phyloP scores from a whole-genome alignment of 2,113 vertebrate species.

The Elachura formosa region DNA sequence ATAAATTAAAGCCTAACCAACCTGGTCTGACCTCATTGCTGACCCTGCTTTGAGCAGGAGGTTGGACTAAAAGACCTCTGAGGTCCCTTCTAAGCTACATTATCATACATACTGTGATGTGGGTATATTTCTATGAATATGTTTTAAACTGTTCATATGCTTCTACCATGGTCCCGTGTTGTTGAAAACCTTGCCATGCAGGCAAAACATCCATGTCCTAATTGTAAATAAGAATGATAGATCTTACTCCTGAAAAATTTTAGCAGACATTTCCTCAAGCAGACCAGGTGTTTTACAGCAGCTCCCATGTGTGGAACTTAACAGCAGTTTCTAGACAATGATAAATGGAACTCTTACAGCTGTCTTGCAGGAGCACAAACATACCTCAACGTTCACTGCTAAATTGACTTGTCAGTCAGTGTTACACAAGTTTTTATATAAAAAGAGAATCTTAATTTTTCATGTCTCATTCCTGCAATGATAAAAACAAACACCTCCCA shows the following conservation, averaged over 20 bases:
- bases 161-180: not conserved
- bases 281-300: not conserved
- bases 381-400: not conserved
- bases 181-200: not conserved
- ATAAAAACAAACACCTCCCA: not conserved
- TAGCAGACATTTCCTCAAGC: not conserved
- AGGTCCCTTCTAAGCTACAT: not conserved
- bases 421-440: not conserved
- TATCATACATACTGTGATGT: not conserved
- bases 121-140: not conserved
- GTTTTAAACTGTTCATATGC: not conserved
- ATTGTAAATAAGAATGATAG: not conserved
- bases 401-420: not conserved
- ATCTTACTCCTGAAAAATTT: not conserved
- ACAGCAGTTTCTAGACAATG: not conserved
- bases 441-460: not conserved
- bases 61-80: not conserved
- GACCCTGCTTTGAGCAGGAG: not conserved
- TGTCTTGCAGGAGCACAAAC: not conserved
- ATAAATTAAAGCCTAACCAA: conserved; percentile 7
- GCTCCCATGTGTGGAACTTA: not conserved
- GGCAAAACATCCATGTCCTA: not conserved
- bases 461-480: not conserved
- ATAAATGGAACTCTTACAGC: not conserved
- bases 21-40: not conserved